These are phyloP conservation scores for Tetanocera ferruginea DNA, from an alignment of 2,888 invertebrate genomes.

Conservation along the genomic window DNA sequence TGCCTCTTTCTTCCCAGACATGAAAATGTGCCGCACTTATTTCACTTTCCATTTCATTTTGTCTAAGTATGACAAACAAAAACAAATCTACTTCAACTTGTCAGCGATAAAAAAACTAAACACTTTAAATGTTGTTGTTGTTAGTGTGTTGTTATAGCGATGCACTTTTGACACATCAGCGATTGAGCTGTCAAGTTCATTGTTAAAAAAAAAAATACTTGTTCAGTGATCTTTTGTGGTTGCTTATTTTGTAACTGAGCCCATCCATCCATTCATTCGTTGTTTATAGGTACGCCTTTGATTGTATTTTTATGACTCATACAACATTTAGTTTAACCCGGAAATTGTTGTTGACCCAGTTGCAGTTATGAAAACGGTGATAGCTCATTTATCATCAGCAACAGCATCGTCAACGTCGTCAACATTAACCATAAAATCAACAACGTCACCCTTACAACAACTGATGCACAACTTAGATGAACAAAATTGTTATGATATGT, in stretches of 20 bases:
- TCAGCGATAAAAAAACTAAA: constrained; percentile 10
- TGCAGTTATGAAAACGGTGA: not conserved
- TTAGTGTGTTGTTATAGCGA: constrained; percentile 5
- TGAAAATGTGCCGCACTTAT: constrained; percentile 4
- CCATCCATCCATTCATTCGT: not conserved
- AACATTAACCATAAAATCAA: not conserved
- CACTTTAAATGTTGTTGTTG: not conserved
- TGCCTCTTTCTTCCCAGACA: not conserved
- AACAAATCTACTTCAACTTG: constrained; percentile 29
- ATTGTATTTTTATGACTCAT: constrained; percentile 2
- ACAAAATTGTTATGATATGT: not conserved
- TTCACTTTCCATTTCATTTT: constrained; percentile 14
- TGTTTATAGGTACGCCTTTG: not conserved
- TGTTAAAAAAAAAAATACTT: not conserved
- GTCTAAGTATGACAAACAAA: constrained; percentile 1
- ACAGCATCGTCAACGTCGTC: not conserved
- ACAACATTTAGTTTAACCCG: not conserved
- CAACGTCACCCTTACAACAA: not conserved
- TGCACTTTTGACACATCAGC: constrained; percentile 33
- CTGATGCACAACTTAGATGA: not conserved
- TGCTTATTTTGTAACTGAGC: not conserved
- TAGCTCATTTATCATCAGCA: not conserved
- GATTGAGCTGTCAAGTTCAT: constrained; percentile 27
- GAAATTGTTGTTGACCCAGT: not conserved
- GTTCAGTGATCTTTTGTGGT: not conserved